phyloP scores from a whole-genome alignment of 2,888 invertebrate species.

The Cephus nigrinus region DNA sequence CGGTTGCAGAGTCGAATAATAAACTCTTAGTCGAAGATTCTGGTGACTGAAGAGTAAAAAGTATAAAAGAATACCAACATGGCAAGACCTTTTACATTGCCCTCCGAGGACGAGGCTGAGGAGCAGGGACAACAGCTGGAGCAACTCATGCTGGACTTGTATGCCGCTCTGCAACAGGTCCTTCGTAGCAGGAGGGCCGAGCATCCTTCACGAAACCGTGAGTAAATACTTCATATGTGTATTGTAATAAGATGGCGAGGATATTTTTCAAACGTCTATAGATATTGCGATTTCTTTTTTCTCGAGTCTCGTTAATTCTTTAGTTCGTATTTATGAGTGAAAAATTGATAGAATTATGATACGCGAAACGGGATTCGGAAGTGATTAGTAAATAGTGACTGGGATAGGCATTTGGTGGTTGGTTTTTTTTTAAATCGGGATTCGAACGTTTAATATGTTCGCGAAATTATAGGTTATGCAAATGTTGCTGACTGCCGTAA shows the following conservation, averaged over 20 bases:
- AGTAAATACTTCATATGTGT: constrained; percentile 39
- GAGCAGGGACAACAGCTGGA: constrained; percentile 56
- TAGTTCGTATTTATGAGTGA: neutral
- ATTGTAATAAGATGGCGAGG: neutral
- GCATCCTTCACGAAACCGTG: constrained; percentile 61
- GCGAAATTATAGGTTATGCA: neutral
- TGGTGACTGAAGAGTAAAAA: neutral
- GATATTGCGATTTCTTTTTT: neutral
- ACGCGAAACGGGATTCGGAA: neutral
- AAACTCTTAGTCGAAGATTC: neutral
- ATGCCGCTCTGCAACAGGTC: constrained; percentile 61
- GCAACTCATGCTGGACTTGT: constrained; percentile 61
- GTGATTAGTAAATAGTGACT: neutral
- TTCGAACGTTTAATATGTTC: neutral
- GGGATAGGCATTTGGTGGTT: neutral
- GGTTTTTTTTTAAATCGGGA: neutral
- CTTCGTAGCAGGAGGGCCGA: constrained; percentile 56
- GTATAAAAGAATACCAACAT: neutral
- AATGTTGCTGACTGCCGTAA: neutral
- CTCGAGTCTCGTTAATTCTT: neutral
- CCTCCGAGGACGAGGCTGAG: constrained; percentile 59
- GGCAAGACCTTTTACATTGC: constrained; percentile 50
- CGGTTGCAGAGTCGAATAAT: constrained; percentile 11
- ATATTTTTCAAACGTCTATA: neutral
- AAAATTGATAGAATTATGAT: neutral